These are phyloP conservation scores for Fulica atra DNA, from an alignment of 2,113 vertebrate genomes.

Conservation along the genomic window DNA sequence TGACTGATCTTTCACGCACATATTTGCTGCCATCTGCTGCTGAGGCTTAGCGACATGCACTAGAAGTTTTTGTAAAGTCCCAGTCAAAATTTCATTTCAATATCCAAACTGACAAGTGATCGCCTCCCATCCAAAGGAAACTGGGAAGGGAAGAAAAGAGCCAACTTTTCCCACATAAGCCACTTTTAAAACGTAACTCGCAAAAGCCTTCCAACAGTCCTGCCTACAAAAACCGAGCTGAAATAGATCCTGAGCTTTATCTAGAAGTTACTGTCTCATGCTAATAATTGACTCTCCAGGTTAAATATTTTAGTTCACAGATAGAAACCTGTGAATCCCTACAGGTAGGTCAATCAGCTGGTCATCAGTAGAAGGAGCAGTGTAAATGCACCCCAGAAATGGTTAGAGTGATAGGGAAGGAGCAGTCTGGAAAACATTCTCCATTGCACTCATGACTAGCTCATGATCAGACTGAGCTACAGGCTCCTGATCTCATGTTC, in stretches of 20 bases:
- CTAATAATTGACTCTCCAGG: not conserved
- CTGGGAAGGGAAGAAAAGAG: not conserved
- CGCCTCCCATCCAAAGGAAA: not conserved
- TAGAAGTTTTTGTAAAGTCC: not conserved
- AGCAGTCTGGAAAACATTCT: not conserved
- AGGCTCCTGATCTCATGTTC: not conserved
- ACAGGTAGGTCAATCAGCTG: not conserved
- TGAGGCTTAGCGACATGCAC: not conserved
- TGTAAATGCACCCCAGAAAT: not conserved
- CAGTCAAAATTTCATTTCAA: not conserved
- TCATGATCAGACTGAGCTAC: not conserved
- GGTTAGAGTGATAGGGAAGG: accelerated
- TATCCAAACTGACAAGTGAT: not conserved
- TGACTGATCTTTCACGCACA: not conserved
- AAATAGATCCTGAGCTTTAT: not conserved
- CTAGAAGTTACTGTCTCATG: not conserved
- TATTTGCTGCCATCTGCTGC: slow-evolving; percentile 72
- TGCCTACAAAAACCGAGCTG: not conserved
- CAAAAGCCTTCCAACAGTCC: not conserved
- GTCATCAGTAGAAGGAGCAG: not conserved
- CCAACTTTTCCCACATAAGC: not conserved
- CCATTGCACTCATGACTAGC: not conserved
- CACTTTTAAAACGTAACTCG: not conserved
- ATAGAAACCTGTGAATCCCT: not conserved
- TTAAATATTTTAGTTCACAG: not conserved